Base-by-base conservation (phyloP, 1,140 invertebrate species). In the Asbolus verrucosus region DNA sequence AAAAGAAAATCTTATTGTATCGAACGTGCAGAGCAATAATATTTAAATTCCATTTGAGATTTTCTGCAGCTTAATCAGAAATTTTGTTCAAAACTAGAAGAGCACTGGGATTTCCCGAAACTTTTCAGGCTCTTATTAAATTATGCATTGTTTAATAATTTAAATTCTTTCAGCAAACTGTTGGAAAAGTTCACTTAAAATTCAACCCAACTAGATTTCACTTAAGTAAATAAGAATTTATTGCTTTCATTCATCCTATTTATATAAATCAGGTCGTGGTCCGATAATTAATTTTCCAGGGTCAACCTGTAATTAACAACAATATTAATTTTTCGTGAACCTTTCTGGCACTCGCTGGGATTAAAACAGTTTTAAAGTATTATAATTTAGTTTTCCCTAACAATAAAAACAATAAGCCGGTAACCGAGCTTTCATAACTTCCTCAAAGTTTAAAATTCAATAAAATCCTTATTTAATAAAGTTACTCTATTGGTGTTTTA, bases 361-460 rank as follows among this genome's bases (percentile, higher is more conserved):
- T 63, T 39, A 63, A 18, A 41, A 63, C 27, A 21, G 30, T 38
- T 63, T 63, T 41, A 63, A 39, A 63, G n/a, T 39, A 31, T 63
- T 63, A 41, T 63, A 63, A 39, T 63, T 63, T 63, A 63, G 39
- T 63, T 39, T 63, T 41, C 15, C 14, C 59, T 16, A n/a, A 63
- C 33, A 63, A 41, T 63, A 63, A 38, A 63, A 63, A 39, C 61
- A 63, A 63, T 39, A 41, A 63, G 39, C 61, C 61, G 16, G 36
- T 24, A 41, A 63, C 61, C 18, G 61, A 63, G 61, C 61, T 63
- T 63, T 41, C 39, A 39, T 63, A 63, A 63, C 61, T 63, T 63
- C 39, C 61, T 63, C 33, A 24, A 63, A 63, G 61, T 63, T 63
- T 63, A 24, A 63, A 63, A 63, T 63, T 63, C 33, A 63, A 38